A percentile compares a stretch with the other conserved stretches of the same genome.
These are phyloP conservation scores for Rhysida immarginata DNA, from an alignment of 1,140 invertebrate species.

Conservation along the genomic window DNA sequence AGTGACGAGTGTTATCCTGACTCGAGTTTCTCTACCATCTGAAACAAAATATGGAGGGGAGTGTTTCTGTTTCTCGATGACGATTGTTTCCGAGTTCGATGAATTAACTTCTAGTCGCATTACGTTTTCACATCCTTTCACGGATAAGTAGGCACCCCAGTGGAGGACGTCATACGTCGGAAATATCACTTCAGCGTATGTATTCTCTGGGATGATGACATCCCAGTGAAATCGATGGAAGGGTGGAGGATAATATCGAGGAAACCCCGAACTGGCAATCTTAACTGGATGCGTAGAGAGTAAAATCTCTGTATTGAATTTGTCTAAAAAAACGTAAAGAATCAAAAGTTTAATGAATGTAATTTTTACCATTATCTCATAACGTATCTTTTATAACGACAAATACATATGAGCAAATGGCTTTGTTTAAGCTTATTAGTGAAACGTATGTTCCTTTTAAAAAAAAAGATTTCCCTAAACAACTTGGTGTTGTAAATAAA, in stretches of 20 bases:
- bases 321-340: conserved; percentile 1
- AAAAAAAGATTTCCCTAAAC: no score
- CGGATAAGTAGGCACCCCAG: conserved; percentile 18
- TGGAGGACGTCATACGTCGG: conserved; percentile 20
- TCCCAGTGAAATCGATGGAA: conserved; percentile 19
- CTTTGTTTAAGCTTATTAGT: no score
- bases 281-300: conserved; percentile 13
- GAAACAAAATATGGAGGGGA: conserved; percentile 19
- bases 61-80: conserved; percentile 16
- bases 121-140: conserved; percentile 16
- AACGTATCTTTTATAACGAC: no score
- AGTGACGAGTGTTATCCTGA: conserved; percentile 17
- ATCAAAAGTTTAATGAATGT: no score
- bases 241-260: conserved; percentile 15
- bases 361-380: no score
- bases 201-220: conserved; percentile 13
- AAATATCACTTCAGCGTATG: conserved; percentile 19
- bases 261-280: conserved; percentile 16
- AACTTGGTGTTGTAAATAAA: no score
- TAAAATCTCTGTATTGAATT: conserved; percentile 14
- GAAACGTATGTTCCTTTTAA: no score
- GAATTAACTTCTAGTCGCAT: conserved; percentile 12
- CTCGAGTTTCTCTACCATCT: conserved; percentile 16
- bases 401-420: no score
- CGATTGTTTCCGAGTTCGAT: conserved; percentile 11